Evolutionary conservation across 53 echinoderm and acorn worm species (phyloP), one percentile per base, ranked within the genome.

Genomic region (Paracentrotus lividus): DNA sequence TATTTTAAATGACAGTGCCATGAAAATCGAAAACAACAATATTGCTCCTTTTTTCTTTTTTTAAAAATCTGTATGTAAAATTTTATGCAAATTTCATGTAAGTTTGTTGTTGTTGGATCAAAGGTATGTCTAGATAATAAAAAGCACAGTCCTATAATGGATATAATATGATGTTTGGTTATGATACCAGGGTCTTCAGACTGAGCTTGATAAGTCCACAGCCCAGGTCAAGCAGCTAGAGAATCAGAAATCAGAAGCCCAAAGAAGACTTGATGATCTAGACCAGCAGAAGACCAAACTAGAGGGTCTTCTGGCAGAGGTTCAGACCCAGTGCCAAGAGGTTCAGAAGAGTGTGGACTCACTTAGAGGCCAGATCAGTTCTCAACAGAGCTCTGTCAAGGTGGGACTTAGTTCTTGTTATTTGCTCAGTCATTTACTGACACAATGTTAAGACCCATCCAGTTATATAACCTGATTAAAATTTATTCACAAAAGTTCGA

Each of bases 201-300:
- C 88, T 44, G 99, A 99, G 92, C 52, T 99, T 31, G 97, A 97
- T 86, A 96, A 96, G 57, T 94, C 96, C 26, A 91, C 93, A 27
- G 65, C 94, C 24, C 99, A 99, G 84, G 95, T 96, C 47, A 94
- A 92, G 84, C 97, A 99, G 90, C 96, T 99, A 67, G 97, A 97
- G 60, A 93, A 92, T 31, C 97, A 99, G 94, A 96, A 96, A 53
- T 93, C 96, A 26, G 99, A 99, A 45, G 99, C 99, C 27, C 96
- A 99, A 90, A 95, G 93, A 90, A 99, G 96, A 93, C 94, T 99
- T n/a, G 96, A 96, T 49, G 99, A 99, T 36, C 85, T 99, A 51
- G 99, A 99, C 86, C 95, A 97, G 88, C 99, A 97, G 85, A 97
- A 96, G 89, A 90, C 88, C 33, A 97, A 97, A 94, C 92, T 97